Percentiles rank a stretch among this genome's conserved stretches.
phyloP scores from a whole-genome alignment of 2,113 vertebrate genomes.

The Ophiodon elongatus region DNA sequence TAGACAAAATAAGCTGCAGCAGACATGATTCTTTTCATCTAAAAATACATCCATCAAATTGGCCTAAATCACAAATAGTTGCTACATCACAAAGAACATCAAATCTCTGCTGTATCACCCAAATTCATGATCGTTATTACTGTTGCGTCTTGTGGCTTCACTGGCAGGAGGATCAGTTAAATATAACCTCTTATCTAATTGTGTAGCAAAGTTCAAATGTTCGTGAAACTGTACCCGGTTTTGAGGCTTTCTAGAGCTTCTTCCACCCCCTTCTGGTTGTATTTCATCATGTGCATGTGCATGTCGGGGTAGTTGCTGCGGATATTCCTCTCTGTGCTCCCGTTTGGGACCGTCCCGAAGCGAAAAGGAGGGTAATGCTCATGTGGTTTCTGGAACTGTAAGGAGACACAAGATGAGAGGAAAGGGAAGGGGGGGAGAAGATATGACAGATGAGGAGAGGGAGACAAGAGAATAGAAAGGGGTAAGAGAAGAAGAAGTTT shows the following conservation, averaged over 20 bases:
- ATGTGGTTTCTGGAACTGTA: slow-evolving; percentile 95
- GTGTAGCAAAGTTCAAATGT: background rate
- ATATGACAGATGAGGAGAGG: slow-evolving; percentile 28
- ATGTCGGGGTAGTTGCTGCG: slow-evolving; percentile 99
- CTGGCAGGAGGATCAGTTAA: slow-evolving; percentile 10
- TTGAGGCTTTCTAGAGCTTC: slow-evolving; percentile 96
- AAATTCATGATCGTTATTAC: slow-evolving; percentile 13
- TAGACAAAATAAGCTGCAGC: slow-evolving; percentile 40
- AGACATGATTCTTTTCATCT: slow-evolving; percentile 48
- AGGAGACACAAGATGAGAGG: slow-evolving; percentile 30
- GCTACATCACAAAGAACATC: slow-evolving; percentile 47
- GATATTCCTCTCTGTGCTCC: slow-evolving; percentile 98
- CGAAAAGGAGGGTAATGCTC: slow-evolving; percentile 98
- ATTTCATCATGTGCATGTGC: slow-evolving; percentile 98
- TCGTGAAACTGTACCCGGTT: slow-evolving; percentile 86
- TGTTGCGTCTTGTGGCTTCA: background rate
- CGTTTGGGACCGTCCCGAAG: slow-evolving; percentile 97
- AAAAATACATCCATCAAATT: slow-evolving; percentile 65
- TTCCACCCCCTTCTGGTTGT: slow-evolving; percentile 98
- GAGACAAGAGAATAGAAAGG: slow-evolving; percentile 1
- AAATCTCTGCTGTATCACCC: slow-evolving; percentile 13
- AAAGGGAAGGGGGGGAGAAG: slow-evolving; percentile 8
- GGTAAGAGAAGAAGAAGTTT: slow-evolving; percentile 1
- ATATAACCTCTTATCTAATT: slow-evolving; percentile 14
- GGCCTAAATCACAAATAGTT: slow-evolving; percentile 54